phyloP scores from a whole-genome alignment of 30 jellyfish, hydroid and myxozoan genomes.

The Aurelia sp. region DNA sequence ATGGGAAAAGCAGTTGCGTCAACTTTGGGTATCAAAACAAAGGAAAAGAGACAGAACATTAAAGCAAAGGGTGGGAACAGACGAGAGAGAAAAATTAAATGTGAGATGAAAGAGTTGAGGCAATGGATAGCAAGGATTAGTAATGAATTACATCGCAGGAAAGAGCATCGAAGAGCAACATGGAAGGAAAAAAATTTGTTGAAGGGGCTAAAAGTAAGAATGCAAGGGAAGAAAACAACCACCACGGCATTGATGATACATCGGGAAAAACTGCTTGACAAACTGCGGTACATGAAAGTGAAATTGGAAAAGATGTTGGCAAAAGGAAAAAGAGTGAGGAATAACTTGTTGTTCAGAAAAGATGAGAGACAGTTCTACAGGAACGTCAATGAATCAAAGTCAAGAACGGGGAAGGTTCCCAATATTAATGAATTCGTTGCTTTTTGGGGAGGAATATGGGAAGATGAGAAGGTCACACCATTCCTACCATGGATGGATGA shows the following conservation, averaged over 20 bases:
- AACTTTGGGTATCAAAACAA: conserved; percentile 5
- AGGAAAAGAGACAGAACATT: conserved; percentile 10
- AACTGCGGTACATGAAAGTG: conserved; percentile 2
- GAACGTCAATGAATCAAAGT: conserved; percentile 12
- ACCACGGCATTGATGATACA: neutral
- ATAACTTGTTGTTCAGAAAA: conserved; percentile 11
- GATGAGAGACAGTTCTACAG: conserved; percentile 27
- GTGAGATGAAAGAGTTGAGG: conserved; percentile 20
- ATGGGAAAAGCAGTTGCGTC: conserved; percentile 20
- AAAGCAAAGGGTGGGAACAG: conserved; percentile 11
- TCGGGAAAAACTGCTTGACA: conserved; percentile 7
- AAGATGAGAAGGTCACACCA: conserved; percentile 22
- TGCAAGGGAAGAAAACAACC: neutral
- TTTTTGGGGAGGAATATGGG: neutral
- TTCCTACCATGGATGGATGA: conserved; percentile 27
- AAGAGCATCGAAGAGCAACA: conserved; percentile 7
- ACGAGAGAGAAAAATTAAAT: conserved; percentile 4
- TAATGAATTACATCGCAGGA: conserved; percentile 20
- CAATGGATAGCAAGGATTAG: conserved; percentile 8
- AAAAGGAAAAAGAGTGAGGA: conserved; percentile 4
- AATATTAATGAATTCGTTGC: neutral
- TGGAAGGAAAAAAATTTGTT: conserved; percentile 4
- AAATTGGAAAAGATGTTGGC: neutral
- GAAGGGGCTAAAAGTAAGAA: conserved; percentile 9
- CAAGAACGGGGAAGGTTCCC: neutral